These are phyloP conservation scores for Neuroterus valhalla DNA, from an alignment of 1,140 invertebrate genomes.

Conservation along the genomic window DNA sequence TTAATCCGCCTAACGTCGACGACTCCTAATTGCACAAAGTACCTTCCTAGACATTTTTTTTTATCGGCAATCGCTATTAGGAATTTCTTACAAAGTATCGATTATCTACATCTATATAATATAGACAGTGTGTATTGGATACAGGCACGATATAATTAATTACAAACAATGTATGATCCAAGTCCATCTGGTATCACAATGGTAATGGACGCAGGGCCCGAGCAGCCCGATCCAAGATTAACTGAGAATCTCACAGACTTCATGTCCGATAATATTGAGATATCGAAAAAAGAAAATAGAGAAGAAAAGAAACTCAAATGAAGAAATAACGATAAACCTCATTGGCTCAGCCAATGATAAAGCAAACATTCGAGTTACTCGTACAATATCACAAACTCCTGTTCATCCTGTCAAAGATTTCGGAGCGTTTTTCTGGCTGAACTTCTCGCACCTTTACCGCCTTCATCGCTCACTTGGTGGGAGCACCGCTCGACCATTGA, in stretches of 20 bases:
- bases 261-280: constrained; percentile 55
- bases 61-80: constrained; percentile 51
- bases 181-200: constrained; percentile 69
- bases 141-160: constrained; percentile 73
- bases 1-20: constrained; percentile 48
- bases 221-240: constrained; percentile 40
- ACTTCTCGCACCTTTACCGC: constrained; percentile 8
- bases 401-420: constrained; percentile 32
- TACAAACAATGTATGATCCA: constrained; percentile 67
- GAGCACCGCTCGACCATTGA: constrained; percentile 31
- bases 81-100: constrained; percentile 60
- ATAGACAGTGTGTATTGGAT: constrained; percentile 68
- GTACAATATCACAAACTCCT: constrained; percentile 68
- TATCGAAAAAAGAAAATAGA: constrained; percentile 47
- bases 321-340: constrained; percentile 51
- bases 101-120: constrained; percentile 64
- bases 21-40: constrained; percentile 63
- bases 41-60: constrained; percentile 48
- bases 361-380: constrained; percentile 53
- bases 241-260: constrained; percentile 59
- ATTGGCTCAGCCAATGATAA: constrained; percentile 65
- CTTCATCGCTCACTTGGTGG: not conserved
- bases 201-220: constrained; percentile 53
- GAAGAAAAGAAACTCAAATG: constrained; percentile 43
- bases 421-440: constrained; percentile 7